Conservation (phyloP, 2,113 vertebrate species). For the Clarias gariepinus region DNA sequence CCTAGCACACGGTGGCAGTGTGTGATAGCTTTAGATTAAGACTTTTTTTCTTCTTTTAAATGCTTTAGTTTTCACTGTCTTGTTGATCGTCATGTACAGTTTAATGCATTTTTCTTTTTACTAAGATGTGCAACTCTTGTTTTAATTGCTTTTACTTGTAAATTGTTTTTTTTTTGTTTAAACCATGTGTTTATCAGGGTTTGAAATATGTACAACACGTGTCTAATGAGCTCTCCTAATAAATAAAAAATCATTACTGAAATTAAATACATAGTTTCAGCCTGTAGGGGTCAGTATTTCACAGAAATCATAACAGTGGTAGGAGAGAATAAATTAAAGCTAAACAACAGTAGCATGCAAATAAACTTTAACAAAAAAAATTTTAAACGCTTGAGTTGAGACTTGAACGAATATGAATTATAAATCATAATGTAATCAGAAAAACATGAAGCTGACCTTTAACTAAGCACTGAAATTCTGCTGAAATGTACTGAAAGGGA, state of each 20-base stretch:
- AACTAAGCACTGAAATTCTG: not conserved
- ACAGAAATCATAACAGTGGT: not conserved
- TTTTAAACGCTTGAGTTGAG: too few species aligned
- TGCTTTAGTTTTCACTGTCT: slow-evolving; percentile 9
- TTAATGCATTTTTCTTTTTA: slow-evolving; percentile 19
- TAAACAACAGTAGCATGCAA: slow-evolving; percentile 12
- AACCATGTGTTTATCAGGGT: too few species aligned
- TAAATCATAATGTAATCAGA: not conserved
- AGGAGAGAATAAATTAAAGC: not conserved
- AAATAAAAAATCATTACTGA: not conserved
- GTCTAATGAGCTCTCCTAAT: not conserved
- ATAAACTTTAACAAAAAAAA: too few species aligned
- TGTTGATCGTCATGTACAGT: slow-evolving; percentile 15
- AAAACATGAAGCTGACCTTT: not conserved
- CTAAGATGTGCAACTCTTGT: slow-evolving; percentile 13
- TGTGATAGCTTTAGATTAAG: slow-evolving; percentile 31
- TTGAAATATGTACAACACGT: not conserved
- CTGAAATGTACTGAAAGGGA: not conserved
- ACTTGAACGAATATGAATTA: not conserved
- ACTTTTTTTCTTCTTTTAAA: not conserved
- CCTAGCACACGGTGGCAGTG: not conserved
- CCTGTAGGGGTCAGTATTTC: not conserved
- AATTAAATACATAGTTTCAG: not conserved
- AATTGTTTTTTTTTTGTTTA: slow-evolving; percentile 18
- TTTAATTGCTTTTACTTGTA: slow-evolving; percentile 4